These are phyloP conservation scores for Ia io DNA, from an alignment of 2,113 vertebrate genomes.

Conservation along the genomic window DNA sequence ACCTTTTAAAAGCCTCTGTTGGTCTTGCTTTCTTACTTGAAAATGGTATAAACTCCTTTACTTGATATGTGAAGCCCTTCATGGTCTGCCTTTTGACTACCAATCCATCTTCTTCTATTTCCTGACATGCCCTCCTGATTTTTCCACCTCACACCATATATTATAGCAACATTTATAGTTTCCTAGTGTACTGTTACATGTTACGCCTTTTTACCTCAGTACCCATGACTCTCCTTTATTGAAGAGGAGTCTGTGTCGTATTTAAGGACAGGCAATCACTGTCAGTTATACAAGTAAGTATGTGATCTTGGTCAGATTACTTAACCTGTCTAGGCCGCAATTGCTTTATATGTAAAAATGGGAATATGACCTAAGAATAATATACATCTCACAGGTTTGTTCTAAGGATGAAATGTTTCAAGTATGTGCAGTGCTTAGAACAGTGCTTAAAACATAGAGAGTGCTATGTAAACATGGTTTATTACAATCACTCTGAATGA, in stretches of 20 bases:
- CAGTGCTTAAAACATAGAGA: background rate
- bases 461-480: background rate
- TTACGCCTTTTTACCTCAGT: background rate
- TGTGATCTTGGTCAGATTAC: background rate
- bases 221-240: background rate
- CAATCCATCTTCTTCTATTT: background rate
- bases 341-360: conserved; percentile 25
- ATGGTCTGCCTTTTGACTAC: background rate
- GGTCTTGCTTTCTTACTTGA: background rate
- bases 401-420: background rate
- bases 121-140: background rate
- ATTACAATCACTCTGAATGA: background rate
- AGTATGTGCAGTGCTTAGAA: background rate
- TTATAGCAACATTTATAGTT: background rate
- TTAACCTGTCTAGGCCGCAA: background rate
- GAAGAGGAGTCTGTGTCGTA: background rate
- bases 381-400: background rate
- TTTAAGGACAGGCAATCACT: background rate
- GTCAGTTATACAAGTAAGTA: background rate
- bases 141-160: background rate
- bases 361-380: background rate
- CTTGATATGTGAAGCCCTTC: background rate
- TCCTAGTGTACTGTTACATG: background rate
- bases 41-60: background rate
- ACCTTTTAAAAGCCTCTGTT: conserved; percentile 37